Evolutionary conservation across 2,888 invertebrate species (phyloP).

Genomic region (Mycalesis mineus): DNA sequence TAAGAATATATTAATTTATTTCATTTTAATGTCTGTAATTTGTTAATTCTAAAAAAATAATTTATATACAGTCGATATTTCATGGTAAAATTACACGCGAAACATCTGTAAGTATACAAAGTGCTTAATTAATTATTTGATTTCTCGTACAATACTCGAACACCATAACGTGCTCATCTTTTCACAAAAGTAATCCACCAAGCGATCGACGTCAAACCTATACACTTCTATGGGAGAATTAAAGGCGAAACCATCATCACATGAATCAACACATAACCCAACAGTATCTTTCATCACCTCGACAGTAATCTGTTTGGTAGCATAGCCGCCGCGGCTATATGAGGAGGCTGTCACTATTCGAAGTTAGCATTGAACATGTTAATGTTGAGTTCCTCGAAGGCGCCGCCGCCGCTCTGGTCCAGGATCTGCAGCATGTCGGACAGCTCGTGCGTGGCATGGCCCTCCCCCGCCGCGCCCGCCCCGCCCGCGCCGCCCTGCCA

Average conservation of each 20-base stretch:
- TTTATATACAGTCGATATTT: conserved; percentile 32
- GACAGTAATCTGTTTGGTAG: neutral
- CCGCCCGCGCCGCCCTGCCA: conserved; percentile 81
- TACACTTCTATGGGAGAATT: conserved; percentile 1
- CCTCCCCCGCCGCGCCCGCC: conserved; percentile 47
- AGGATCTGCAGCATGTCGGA: conserved; percentile 96
- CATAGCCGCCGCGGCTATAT: neutral
- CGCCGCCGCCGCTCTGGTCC: conserved; percentile 88
- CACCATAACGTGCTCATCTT: neutral
- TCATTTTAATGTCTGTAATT: conserved; percentile 11
- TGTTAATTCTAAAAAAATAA: conserved; percentile 31
- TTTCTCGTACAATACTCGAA: conserved; percentile 5
- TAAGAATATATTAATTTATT: neutral
- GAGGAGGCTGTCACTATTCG: conserved; percentile 45
- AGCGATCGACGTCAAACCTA: neutral
- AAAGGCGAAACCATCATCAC: conserved; percentile 4
- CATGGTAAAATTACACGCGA: conserved; percentile 27
- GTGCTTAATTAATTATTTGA: conserved; percentile 24
- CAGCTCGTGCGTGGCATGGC: conserved; percentile 84
- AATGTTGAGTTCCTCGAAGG: conserved; percentile 92
- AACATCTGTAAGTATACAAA: conserved; percentile 33
- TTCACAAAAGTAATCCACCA: neutral
- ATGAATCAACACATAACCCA: conserved; percentile 1
- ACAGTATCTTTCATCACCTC: neutral
- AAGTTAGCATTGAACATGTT: conserved; percentile 90